Conservation (phyloP, 2,113 vertebrate genomes). For the Phoxinus phoxinus region DNA sequence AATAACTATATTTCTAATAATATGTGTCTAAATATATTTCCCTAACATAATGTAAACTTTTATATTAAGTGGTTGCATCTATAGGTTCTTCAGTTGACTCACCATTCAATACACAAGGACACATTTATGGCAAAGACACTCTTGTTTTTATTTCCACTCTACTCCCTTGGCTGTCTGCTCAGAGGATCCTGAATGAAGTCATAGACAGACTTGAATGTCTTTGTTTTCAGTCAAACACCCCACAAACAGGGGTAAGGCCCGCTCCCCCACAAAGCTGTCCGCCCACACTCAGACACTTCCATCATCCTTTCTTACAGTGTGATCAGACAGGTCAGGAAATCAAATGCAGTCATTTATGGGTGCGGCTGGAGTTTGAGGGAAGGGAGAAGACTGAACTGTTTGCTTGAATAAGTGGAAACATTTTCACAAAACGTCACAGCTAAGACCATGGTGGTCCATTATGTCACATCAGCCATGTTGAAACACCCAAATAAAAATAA, state of each 20-base stretch:
- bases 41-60: background rate
- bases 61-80: background rate
- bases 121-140: background rate
- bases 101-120: background rate
- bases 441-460: slow-evolving; percentile 50
- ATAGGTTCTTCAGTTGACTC: background rate
- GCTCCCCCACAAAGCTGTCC: slow-evolving; percentile 23
- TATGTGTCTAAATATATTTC: too few species aligned
- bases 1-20: too few species aligned
- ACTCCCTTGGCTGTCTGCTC: background rate
- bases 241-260: background rate
- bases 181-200: slow-evolving; percentile 26
- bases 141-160: slow-evolving; percentile 16
- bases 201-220: slow-evolving; percentile 2
- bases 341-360: slow-evolving; percentile 66
- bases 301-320: slow-evolving; percentile 55
- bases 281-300: slow-evolving; percentile 52
- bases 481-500: background rate
- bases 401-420: slow-evolving; percentile 57
- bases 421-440: slow-evolving; percentile 58
- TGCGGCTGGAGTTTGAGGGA: slow-evolving; percentile 52
- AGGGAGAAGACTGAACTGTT: slow-evolving; percentile 42
- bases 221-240: slow-evolving; percentile 25
- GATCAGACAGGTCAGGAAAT: slow-evolving; percentile 64
- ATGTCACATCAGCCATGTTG: slow-evolving; percentile 62